Conservation (phyloP, 2,797 vertebrate species). For the Odontamblyopus rebecca region DNA sequence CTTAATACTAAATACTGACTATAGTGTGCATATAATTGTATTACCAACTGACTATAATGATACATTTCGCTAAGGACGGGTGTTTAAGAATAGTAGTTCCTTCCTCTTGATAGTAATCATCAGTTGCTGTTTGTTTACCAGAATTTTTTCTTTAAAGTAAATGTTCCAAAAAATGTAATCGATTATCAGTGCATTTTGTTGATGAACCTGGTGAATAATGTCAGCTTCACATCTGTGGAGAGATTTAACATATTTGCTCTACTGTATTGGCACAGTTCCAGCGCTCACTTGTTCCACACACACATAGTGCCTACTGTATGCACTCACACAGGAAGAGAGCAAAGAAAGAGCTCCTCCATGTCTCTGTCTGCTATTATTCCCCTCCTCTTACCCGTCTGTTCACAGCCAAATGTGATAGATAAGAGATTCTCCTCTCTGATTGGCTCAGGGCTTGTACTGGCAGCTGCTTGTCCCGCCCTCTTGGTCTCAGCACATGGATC, state of each 20-base stretch:
- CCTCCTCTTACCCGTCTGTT: conserved; percentile 53
- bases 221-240: conserved; percentile 44
- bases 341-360: conserved; percentile 55
- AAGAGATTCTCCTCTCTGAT: conserved; percentile 45
- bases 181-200: neutral
- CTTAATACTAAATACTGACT: neutral
- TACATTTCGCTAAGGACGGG: neutral
- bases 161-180: neutral
- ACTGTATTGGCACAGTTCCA: conserved; percentile 72
- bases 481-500: conserved; percentile 66
- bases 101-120: neutral
- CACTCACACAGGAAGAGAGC: conserved; percentile 51
- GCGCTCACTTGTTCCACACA: conserved; percentile 40
- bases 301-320: conserved; percentile 34
- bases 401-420: conserved; percentile 48
- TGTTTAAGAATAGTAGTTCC: conserved; percentile 8
- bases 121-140: neutral
- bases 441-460: conserved; percentile 51
- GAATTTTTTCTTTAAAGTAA: neutral
- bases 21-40: neutral
- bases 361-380: conserved; percentile 49
- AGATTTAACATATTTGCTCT: conserved; percentile 69
- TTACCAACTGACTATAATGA: no score
- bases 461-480: conserved; percentile 44
- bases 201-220: conserved; percentile 1